These are phyloP conservation scores for Phaetusa simplex DNA, from an alignment of 2,113 vertebrate genomes.

Conservation along the genomic window DNA sequence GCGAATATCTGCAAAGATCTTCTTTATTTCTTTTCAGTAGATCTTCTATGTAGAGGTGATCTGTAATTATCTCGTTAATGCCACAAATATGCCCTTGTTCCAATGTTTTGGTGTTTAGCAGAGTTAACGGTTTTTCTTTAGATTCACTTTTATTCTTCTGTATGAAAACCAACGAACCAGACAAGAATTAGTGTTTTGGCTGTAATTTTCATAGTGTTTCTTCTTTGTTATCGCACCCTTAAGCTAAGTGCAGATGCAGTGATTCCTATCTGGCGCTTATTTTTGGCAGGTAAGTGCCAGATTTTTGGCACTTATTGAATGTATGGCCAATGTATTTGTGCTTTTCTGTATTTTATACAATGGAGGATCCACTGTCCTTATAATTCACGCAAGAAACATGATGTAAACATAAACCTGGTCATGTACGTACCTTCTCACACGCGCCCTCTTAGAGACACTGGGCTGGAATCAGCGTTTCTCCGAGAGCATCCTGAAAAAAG, in stretches of 20 bases:
- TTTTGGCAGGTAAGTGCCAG: not conserved
- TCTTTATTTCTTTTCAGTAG: not conserved
- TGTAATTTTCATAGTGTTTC: not conserved
- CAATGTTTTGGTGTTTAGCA: not conserved
- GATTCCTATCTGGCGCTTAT: not conserved
- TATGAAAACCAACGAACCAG: not conserved
- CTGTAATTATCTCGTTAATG: not conserved
- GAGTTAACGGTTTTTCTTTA: not conserved
- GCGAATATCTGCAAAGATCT: not conserved
- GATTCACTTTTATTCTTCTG: not conserved
- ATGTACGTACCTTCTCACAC: not conserved
- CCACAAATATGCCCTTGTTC: not conserved
- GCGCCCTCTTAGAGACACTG: not conserved
- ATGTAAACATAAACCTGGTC: not conserved
- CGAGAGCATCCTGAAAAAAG: not conserved
- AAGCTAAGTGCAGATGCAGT: not conserved
- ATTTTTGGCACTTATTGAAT: not conserved
- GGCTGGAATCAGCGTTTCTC: not conserved
- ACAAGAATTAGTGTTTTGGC: not conserved
- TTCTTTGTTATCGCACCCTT: not conserved
- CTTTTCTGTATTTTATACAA: not conserved
- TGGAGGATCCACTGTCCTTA: not conserved
- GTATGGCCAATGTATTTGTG: not conserved
- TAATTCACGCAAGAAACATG: not conserved
- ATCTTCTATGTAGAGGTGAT: not conserved